Base-by-base conservation (phyloP, 2,888 invertebrate species). In the Harmothoe impar region DNA sequence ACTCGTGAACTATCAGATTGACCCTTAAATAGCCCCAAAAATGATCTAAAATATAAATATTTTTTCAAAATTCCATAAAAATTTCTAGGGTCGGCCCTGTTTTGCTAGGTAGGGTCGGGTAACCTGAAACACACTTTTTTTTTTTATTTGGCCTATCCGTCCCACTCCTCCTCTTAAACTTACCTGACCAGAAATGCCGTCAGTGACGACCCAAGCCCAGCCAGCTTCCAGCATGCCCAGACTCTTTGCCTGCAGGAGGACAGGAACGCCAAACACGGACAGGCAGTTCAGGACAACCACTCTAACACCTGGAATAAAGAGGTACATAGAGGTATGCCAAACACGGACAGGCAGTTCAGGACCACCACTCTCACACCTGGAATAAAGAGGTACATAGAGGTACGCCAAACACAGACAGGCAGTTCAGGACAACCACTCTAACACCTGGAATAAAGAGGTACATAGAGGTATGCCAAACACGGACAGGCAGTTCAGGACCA, bases 241-340 rank as follows among this genome's bases (percentile, higher is more conserved):
- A 0, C 20, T 31, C 1, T n/a, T 5, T 12, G 91, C 91, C 89
- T 91, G 91, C 17, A 56, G 54, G 68, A 91, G 68, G 31, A 91
- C 88, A 43, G 29, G 23, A 1, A 31, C 43, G 25, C 52, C 91
- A 51, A 68, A 78, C 33, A 23, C 85, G 0, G 89, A 77, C 25
- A 90, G 62, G 56, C 89, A 91, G 91, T 91, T 91, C 84, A 91
- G 51, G 0, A 91, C 43, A 29, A 91, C 89, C 15, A 91, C 89
- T 5, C 91, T 78, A 15, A 89, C 89, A 52, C 91, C 91, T 91
- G 51, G 15, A 54, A 43, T 43, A 43, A 3, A 43, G 43, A 43
- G 43, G 3, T 3, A 7, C 10, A 43, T 43, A 43, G 43, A 7
- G 43, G 43, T 43, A 43, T 77, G 35, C 51, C 91, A 35, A 62